phyloP scores from a whole-genome alignment of 2,113 vertebrate genomes.

The Corynorhinus townsendii region DNA sequence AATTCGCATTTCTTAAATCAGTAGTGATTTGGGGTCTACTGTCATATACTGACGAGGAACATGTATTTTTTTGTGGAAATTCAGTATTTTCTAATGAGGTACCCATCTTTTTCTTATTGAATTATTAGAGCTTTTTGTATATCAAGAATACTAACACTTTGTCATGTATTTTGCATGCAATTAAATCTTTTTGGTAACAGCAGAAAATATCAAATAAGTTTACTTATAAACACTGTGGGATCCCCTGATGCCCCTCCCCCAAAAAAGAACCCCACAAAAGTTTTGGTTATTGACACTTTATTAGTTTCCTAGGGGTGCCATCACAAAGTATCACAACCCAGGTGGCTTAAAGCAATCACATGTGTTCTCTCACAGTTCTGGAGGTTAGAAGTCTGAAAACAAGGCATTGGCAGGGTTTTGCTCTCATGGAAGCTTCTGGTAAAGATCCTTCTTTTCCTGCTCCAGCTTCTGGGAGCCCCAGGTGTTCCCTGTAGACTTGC shows the following conservation, averaged over 20 bases:
- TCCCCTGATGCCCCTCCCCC: accelerated
- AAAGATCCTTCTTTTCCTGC: background rate
- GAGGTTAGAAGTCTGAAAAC: background rate
- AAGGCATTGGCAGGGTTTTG: background rate
- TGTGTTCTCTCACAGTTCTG: background rate
- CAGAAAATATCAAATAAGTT: background rate
- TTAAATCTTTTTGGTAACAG: background rate
- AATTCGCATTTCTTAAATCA: slow-evolving; percentile 16
- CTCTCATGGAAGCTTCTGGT: background rate
- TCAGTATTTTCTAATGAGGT: background rate
- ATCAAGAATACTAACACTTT: background rate
- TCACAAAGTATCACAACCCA: background rate
- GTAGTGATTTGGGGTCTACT: background rate
- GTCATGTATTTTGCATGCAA: background rate
- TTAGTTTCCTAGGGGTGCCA: background rate
- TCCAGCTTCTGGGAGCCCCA: background rate
- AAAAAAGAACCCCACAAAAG: background rate
- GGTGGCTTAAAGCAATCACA: background rate
- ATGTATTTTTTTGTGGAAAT: background rate
- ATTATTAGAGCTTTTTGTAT: background rate
- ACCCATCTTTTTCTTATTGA: background rate
- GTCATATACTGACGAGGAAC: background rate
- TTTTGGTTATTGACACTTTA: background rate
- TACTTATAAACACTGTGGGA: background rate
- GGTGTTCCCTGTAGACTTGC: background rate